Evolutionary conservation across 2,797 vertebrate genomes (phyloP), one percentile per base, ranked within the genome.

Genomic region (Allochrocebus solatus): DNA sequence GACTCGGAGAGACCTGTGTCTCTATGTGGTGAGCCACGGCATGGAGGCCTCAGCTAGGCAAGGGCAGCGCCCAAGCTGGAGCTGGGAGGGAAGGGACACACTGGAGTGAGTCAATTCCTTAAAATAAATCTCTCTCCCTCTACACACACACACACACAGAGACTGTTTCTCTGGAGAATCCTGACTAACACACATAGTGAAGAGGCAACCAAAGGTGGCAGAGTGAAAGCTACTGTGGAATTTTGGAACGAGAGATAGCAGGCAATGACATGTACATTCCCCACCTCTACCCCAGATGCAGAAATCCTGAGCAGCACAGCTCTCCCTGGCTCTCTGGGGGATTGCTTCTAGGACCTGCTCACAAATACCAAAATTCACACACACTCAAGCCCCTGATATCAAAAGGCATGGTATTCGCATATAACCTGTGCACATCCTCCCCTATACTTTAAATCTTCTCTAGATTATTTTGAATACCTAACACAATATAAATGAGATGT

Each of bases 11-110:
- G 30, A 79, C 53, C 50, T 26, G 21, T 24, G 33, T 59, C 48
- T 28, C 83, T 26, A 22, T n/a, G 6, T 5, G 9, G 36, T 21
- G 33, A 46, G 28, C 28, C 41, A 19, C 1, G 0, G 43, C 4
- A 28, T 17, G 85, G 72, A 64, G 9, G 48, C 72, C 21, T 28
- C 53, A 30, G 22, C 74, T 33, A 85, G n/a, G 41, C 39, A 85
- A 39, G 55, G 36, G 4, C 12, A 41, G 64, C 24, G 22, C 39
- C 12, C 33, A 64, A 30, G 28, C 26, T 50, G 33, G 46, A 39
- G 22, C 22, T 21, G 43, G 67, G 39, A 79, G 13, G 26, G 26
- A 36, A 61, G 19, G 36, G 36, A 22, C 17, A 59, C 30, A 28
- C 8, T 8, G 22, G 14, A 43, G 11, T 55, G 30, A 57, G 7